Conservation (phyloP, 2,888 invertebrate genomes). For the Orchesellides sinensis region DNA sequence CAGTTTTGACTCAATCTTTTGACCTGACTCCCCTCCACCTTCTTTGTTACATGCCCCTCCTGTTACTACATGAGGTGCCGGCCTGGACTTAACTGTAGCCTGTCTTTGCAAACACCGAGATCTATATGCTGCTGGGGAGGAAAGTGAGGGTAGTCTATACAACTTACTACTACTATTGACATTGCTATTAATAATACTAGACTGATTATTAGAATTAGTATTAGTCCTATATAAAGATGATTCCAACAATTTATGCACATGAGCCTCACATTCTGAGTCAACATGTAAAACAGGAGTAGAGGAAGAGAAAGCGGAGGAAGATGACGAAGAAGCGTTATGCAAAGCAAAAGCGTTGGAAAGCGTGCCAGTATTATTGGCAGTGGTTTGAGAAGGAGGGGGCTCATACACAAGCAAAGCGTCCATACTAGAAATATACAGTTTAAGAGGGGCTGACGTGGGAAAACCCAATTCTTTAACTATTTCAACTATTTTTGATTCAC, state of each 20-base stretch:
- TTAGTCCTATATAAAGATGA: background rate
- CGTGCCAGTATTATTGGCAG: background rate
- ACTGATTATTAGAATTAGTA: background rate
- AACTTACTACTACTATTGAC: no score
- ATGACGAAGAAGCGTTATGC: slow-evolving; percentile 15
- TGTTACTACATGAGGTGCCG: no score
- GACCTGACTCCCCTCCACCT: no score
- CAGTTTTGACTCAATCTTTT: no score
- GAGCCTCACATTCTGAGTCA: slow-evolving; percentile 14
- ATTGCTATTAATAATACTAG: background rate
- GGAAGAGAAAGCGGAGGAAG: slow-evolving; percentile 17
- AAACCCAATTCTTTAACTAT: slow-evolving; percentile 72
- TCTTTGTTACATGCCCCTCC: no score
- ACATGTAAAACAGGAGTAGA: background rate
- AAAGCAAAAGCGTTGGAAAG: slow-evolving; percentile 9
- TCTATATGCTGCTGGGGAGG: background rate
- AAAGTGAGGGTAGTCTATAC: no score
- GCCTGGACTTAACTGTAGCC: slow-evolving; percentile 17
- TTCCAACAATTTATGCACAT: background rate
- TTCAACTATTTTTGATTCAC: slow-evolving; percentile 39
- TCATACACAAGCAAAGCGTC: slow-evolving; percentile 75
- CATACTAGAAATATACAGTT: slow-evolving; percentile 73
- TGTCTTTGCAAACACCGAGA: slow-evolving; percentile 19
- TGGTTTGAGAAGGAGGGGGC: no score
- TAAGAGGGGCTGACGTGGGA: slow-evolving; percentile 68